phyloP scores from a whole-genome alignment of 2,113 vertebrate species.

The Haplotaxodon microlepis region DNA sequence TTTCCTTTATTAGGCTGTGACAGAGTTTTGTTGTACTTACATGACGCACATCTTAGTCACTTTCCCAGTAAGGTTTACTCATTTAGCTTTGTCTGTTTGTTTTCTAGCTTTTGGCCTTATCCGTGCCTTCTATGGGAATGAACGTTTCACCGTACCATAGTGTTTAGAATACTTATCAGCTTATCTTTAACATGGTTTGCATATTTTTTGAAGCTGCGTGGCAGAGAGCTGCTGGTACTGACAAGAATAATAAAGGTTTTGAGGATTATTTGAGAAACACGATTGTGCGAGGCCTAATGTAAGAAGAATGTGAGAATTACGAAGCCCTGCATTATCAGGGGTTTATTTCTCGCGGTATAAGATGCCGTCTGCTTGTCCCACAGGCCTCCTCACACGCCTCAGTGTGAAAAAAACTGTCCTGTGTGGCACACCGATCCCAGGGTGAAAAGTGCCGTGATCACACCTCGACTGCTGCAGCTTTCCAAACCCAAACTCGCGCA shows the following conservation, averaged over 20 bases:
- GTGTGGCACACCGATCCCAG: conserved; percentile 41
- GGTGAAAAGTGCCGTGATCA: neutral
- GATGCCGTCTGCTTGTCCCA: neutral
- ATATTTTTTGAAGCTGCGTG: neutral
- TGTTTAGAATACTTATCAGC: neutral
- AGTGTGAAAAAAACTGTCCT: conserved; percentile 42
- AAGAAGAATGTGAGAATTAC: neutral
- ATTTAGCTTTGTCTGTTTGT: neutral
- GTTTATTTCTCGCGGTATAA: neutral
- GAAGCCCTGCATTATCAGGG: neutral
- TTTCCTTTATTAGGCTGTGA: neutral
- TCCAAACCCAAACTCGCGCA: conserved; percentile 53
- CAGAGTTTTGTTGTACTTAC: neutral
- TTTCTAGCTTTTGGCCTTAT: neutral
- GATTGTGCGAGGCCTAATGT: neutral
- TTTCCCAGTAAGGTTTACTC: neutral
- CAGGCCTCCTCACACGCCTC: conserved; percentile 37
- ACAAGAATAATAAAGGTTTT: neutral
- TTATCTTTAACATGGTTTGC: neutral
- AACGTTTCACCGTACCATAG: neutral
- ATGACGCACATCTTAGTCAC: neutral
- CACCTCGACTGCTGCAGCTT: conserved; percentile 55
- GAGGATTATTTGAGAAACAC: neutral
- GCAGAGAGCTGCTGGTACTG: neutral
- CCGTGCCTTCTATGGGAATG: fast-evolving